Evolutionary conservation across 2,797 vertebrate species (phyloP), one percentile per base, ranked within the genome.

Genomic region (Sebastes vulpes): DNA sequence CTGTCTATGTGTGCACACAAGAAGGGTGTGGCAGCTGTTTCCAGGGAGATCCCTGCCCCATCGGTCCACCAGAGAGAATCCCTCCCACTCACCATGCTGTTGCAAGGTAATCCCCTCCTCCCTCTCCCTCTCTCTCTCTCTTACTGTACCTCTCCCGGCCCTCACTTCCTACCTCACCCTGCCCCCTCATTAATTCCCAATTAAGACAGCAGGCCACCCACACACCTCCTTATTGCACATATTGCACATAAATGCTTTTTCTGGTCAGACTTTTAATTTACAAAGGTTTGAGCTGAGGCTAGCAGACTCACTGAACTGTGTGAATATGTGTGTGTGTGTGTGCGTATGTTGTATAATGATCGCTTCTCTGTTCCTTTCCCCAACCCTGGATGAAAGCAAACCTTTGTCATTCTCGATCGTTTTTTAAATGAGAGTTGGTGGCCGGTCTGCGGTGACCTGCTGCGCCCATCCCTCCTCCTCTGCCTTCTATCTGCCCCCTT

Each of bases 151-250:
- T 67, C 53, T 28, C 65, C 21, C 59, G 53, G 26, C 70, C 58
- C 59, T 58, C 70, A 53, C 77, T 77, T 73, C 78, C 65, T 63
- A 46, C 66, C 79, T 87, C 85, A 75, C 73, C 75, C 85, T 73
- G 68, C 82, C 83, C 71, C 81, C 88, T 95, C 93, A 96, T 96
- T 96, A 96, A 95, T 94, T 96, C 90, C 84, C 82, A 93, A 95
- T 95, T 95, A 95, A 95, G 93, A 86, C 85, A 91, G 91, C 85
- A 91, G 82, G 88, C 85, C 84, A 64, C 93, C 86, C 87, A 91
- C 92, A 88, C 88, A 82, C 90, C 83, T 89, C 81, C 82, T 92
- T 81, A 92, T 86, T 89, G 86, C 87, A 86, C 82, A 90, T 85
- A 93, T 91, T 94, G 87, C 91, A 89, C 87, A 87, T 90, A 89